Evolutionary conservation across 2,797 vertebrate genomes (phyloP).

Genomic region (Bucorvus abyssinicus): DNA sequence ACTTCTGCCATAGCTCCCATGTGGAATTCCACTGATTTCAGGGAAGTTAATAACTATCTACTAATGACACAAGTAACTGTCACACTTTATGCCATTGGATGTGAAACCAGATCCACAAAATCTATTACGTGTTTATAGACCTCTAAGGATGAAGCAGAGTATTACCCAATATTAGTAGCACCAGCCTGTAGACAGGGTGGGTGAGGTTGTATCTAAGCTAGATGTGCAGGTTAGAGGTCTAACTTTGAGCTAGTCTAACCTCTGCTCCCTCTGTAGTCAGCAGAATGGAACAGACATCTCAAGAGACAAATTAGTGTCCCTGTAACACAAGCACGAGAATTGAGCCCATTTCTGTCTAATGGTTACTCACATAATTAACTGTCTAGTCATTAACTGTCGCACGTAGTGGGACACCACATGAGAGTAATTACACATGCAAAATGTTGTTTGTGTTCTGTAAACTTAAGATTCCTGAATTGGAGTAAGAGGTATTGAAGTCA

Average conservation of each 20-base stretch:
- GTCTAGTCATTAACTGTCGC: not conserved
- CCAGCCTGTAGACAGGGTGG: not conserved
- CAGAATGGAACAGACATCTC: not conserved
- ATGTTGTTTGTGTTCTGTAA: not conserved
- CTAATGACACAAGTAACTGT: not conserved
- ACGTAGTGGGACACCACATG: not conserved
- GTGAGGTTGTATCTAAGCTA: not conserved
- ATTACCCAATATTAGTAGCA: not conserved
- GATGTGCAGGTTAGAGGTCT: not conserved
- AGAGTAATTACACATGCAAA: not conserved
- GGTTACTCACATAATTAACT: not conserved
- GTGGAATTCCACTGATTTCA: not conserved
- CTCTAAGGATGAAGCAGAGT: not conserved
- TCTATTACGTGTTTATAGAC: not conserved
- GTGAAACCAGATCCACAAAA: not conserved
- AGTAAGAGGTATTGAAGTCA: not conserved
- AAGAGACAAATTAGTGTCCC: not conserved
- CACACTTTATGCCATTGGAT: not conserved
- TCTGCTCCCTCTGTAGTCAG: not conserved
- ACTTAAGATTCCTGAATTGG: not conserved
- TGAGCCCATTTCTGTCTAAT: not conserved
- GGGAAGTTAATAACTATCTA: not conserved
- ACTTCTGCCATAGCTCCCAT: not conserved
- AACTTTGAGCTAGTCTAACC: not conserved
- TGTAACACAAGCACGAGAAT: not conserved